Percentiles rank a stretch among this genome's conserved stretches.
These are phyloP conservation scores for Sminthurides bifidus DNA, from an alignment of 1,140 invertebrate species.

Conservation along the genomic window DNA sequence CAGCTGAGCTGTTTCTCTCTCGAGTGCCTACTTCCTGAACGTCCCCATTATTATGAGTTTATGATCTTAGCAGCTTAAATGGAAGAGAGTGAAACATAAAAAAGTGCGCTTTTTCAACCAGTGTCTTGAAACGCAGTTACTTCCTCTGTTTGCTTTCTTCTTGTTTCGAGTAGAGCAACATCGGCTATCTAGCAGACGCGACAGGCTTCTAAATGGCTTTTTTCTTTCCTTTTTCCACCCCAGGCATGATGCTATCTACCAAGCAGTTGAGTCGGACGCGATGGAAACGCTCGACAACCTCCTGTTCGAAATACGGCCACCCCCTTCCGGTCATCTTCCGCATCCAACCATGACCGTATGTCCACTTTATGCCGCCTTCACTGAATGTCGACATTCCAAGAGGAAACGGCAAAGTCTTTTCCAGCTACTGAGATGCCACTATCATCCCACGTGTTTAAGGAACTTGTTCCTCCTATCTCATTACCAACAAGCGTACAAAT, in stretches of 20 bases:
- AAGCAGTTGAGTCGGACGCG: constrained; percentile 26
- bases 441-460: constrained; percentile 11
- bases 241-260: constrained; percentile 29
- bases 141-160: too few relatives aligned
- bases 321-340: not conserved
- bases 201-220: not conserved
- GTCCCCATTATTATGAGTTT: too few relatives aligned
- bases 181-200: too few relatives aligned
- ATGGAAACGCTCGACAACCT: constrained; percentile 25
- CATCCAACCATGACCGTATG: constrained; percentile 12
- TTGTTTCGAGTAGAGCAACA: too few relatives aligned
- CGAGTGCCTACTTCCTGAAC: too few relatives aligned
- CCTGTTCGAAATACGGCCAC: not conserved
- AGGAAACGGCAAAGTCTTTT: constrained; percentile 19
- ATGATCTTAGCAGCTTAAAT: too few relatives aligned
- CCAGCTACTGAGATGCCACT: constrained; percentile 16
- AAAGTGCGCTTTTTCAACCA: too few relatives aligned
- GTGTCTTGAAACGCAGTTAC: too few relatives aligned
- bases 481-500: too few relatives aligned
- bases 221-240: constrained; percentile 4
- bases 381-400: not conserved
- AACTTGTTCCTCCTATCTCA: too few relatives aligned
- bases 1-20: too few relatives aligned
- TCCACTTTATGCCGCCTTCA: constrained; percentile 15
- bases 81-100: too few relatives aligned